A percentile compares a stretch with the other conserved stretches of the same genome.
Evolutionary conservation across 2,113 vertebrate genomes (phyloP).

Genomic region (Chrysochloris asiatica): DNA sequence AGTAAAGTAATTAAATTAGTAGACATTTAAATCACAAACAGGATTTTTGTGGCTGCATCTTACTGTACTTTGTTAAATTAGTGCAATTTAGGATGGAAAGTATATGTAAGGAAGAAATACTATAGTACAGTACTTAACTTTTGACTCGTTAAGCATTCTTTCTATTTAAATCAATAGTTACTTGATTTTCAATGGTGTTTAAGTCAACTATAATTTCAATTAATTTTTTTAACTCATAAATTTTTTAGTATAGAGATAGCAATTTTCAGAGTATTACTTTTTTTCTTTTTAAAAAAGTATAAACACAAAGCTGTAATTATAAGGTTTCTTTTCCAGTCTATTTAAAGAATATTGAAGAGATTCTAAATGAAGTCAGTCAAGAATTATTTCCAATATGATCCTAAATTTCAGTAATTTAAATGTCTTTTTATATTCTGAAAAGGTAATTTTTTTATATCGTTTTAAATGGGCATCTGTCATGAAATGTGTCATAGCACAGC

Average conservation of each 20-base stretch:
- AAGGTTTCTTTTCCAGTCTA: not conserved
- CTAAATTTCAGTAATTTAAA: slow-evolving; percentile 12
- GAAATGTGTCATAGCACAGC: not conserved
- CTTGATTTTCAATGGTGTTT: not conserved
- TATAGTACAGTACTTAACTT: not conserved
- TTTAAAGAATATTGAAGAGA: not conserved
- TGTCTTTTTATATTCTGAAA: not conserved
- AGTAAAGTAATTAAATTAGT: slow-evolving; percentile 8
- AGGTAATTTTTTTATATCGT: not conserved
- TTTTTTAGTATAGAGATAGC: not conserved
- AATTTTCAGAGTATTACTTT: not conserved
- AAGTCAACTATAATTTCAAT: not conserved
- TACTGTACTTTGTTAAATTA: slow-evolving; percentile 28
- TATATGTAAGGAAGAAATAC: not conserved
- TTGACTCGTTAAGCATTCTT: slow-evolving; percentile 16
- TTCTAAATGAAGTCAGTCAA: not conserved
- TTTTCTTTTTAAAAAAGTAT: not conserved
- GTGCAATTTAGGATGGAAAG: not conserved
- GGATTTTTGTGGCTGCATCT: not conserved
- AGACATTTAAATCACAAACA: slow-evolving; percentile 1
- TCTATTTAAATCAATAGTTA: not conserved
- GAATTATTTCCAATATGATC: not conserved
- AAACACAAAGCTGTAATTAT: not conserved
- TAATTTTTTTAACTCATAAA: slow-evolving; percentile 18
- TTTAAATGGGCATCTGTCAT: not conserved